Conservation (phyloP, 2,797 vertebrate genomes). For the Leptatherina wallacei region DNA sequence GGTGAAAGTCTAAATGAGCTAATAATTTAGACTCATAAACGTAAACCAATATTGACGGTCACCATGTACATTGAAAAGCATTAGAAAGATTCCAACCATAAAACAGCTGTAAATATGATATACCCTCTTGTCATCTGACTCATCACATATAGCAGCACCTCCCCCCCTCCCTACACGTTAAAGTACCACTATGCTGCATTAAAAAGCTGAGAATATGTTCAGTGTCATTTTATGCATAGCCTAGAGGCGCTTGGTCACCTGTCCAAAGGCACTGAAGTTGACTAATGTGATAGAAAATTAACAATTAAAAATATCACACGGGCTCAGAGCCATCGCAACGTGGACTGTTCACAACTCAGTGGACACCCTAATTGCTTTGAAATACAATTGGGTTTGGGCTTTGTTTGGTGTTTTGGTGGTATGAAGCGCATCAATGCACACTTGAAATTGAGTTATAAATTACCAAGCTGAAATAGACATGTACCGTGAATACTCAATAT, state of each 20-base stretch:
- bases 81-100: constrained; percentile 53
- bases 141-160: constrained; percentile 27
- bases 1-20: constrained; percentile 71
- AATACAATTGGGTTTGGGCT: constrained; percentile 80
- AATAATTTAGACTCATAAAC: constrained; percentile 74
- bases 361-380: constrained; percentile 83
- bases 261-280: constrained; percentile 70
- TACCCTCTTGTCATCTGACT: constrained; percentile 59
- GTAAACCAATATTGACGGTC: constrained; percentile 62
- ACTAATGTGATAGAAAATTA: constrained; percentile 83
- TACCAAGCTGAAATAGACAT: constrained; percentile 80
- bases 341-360: constrained; percentile 78
- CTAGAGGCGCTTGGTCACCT: constrained; percentile 66
- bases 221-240: constrained; percentile 41
- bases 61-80: constrained; percentile 49
- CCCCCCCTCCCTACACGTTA: constrained; percentile 28
- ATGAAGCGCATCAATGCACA: constrained; percentile 76
- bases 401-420: constrained; percentile 83
- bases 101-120: constrained; percentile 70
- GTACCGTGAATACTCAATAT: constrained; percentile 78
- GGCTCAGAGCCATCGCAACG: constrained; percentile 62
- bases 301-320: constrained; percentile 81
- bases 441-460: constrained; percentile 85
- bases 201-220: constrained; percentile 46
- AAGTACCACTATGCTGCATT: constrained; percentile 38